Conservation (phyloP, 2,888 invertebrate genomes). For the Emesis castigata region DNA sequence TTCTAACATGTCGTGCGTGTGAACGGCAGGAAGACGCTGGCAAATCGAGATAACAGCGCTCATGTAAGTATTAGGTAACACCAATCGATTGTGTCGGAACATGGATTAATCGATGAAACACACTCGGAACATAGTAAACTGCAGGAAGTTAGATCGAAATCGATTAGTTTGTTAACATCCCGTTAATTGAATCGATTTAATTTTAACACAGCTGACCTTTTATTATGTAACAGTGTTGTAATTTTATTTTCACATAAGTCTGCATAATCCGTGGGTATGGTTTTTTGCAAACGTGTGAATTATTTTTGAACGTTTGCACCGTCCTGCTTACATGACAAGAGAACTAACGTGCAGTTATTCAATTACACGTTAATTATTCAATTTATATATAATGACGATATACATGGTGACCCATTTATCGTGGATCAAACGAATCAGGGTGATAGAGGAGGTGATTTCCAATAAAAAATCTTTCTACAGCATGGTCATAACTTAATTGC, state of each 20-base stretch:
- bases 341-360: too few species aligned
- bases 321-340: too few species aligned
- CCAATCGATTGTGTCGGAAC: neutral
- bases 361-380: too few species aligned
- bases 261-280: neutral
- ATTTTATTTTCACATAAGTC: neutral
- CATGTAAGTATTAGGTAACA: constrained; percentile 7
- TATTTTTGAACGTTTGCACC: too few species aligned
- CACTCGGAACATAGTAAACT: neutral
- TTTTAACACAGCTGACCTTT: neutral
- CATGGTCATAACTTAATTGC: too few species aligned
- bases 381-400: too few species aligned
- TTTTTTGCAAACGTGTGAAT: too few species aligned
- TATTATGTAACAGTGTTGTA: neutral
- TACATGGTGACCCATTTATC: too few species aligned
- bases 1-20: neutral
- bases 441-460: too few species aligned
- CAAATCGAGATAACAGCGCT: neutral
- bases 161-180: neutral
- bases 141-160: neutral
- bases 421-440: too few species aligned
- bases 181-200: neutral
- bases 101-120: constrained; percentile 3
- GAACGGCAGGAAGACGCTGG: constrained; percentile 2
- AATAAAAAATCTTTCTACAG: too few species aligned